Evolutionary conservation across 2,888 invertebrate species (phyloP).

Genomic region (Hypomecis punctinalis): DNA sequence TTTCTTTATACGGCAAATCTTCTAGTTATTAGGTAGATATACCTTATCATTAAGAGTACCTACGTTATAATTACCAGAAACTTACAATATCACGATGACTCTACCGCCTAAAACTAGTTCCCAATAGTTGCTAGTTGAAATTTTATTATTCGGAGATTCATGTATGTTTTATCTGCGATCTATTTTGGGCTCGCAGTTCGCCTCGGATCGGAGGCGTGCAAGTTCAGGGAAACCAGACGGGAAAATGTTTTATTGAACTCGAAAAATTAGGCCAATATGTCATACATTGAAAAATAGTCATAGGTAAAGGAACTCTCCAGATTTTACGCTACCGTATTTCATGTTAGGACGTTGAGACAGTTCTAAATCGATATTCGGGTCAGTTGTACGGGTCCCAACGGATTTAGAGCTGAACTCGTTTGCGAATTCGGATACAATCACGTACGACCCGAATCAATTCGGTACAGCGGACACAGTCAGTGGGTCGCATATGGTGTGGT

Average conservation of each 20-base stretch:
- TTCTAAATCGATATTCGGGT: conserved; percentile 55
- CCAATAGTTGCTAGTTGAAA: conserved; percentile 35
- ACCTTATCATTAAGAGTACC: background rate
- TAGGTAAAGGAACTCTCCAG: conserved; percentile 45
- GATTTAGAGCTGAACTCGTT: conserved; percentile 58
- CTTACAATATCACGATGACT: conserved; percentile 8
- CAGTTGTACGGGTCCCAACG: conserved; percentile 54
- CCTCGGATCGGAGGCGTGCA: conserved; percentile 64
- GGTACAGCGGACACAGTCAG: conserved; percentile 51
- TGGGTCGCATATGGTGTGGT: conserved; percentile 50
- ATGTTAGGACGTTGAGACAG: conserved; percentile 33
- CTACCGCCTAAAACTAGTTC: conserved; percentile 1
- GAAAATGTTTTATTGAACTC: conserved; percentile 73
- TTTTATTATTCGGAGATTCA: conserved; percentile 54
- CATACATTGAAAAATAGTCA: conserved; percentile 44
- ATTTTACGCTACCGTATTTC: conserved; percentile 45
- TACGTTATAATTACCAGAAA: background rate
- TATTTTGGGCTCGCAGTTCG: conserved; percentile 60
- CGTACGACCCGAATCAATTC: conserved; percentile 68
- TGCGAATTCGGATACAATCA: conserved; percentile 61
- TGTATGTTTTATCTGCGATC: conserved; percentile 58
- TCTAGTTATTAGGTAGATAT: background rate
- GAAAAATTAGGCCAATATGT: conserved; percentile 69
- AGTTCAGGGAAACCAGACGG: conserved; percentile 78
- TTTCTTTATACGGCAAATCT: too few relatives aligned